A percentile compares a stretch with the other conserved stretches of the same genome.
Conservation (phyloP, 2,113 vertebrate genomes). For the Oriolus oriolus region DNA sequence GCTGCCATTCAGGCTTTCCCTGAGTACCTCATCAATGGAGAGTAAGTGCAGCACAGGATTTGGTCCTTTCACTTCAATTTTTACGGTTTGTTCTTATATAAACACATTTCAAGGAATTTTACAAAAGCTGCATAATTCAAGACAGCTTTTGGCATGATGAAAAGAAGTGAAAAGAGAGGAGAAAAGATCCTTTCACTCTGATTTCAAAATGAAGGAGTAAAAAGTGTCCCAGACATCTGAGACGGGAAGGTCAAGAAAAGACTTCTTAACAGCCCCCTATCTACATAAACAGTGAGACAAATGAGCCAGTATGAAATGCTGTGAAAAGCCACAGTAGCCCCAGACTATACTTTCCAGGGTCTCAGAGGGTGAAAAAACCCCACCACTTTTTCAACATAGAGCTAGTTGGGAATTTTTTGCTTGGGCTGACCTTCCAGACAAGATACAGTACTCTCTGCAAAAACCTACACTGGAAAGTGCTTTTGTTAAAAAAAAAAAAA, state of each 20-base stretch:
- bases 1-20: slow-evolving; percentile 30
- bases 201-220: background rate
- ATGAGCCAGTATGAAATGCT: background rate
- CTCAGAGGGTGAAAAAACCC: background rate
- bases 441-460: background rate
- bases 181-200: slow-evolving; percentile 23
- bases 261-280: background rate
- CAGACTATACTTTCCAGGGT: background rate
- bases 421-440: background rate
- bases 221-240: background rate
- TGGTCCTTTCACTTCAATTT: slow-evolving; percentile 52
- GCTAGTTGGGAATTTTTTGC: background rate
- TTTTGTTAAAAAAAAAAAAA: background rate
- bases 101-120: slow-evolving; percentile 37
- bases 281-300: background rate
- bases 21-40: background rate
- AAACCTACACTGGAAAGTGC: background rate
- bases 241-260: background rate
- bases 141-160: slow-evolving; percentile 33
- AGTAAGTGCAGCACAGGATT: background rate
- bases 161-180: slow-evolving; percentile 21
- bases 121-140: slow-evolving; percentile 42
- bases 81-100: slow-evolving; percentile 21
- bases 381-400: background rate
- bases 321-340: background rate